Base-by-base conservation (phyloP, 1,140 invertebrate species). In the Drosophila varians region DNA sequence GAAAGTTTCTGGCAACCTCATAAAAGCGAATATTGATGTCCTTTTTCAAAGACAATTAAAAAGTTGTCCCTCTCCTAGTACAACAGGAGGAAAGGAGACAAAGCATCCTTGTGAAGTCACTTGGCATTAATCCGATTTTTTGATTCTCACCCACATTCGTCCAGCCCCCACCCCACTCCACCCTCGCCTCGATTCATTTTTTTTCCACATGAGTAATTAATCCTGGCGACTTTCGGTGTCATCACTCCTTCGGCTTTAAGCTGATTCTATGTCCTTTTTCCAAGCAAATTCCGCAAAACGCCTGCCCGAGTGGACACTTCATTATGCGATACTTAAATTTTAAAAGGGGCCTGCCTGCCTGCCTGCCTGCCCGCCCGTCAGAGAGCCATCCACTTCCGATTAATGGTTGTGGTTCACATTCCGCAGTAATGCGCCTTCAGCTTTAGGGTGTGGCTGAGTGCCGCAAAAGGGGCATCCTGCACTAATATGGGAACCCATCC, bases 381-480 rank as follows among this genome's bases (percentile, higher is more conserved):
- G 38, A 18, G 38, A 42, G 38, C 36, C 36, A 38, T 2, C 14
- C 36, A 16, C 36, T 16, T 9, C 38, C 38, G 16, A 42, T 42
- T 42, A 38, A 38, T 38, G 38, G 38, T n/a, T 18, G n/a, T 38
- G 36, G 36, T 1, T 12, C 36, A 11, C n/a, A n/a, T 21, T 21
- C 21, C 4, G 21, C 21, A 21, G 21, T 21, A 21, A 21, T 21
- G 21, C 21, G 2, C 9, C 25, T 8, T 19, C 28, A 64, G 38
- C 19, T 64, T 64, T 61, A 61, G 60, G 60, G 60, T 64, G 60
- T 64, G 60, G 60, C 60, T 38, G 42, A 61, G 55, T 62, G 56
- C 21, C 12, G 6, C n/a, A 16, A 38, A n/a, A 16, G 36, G n/a
- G 12, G 36, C 36, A 38, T 5, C 36, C 36, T 61, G 56, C 60